Base-by-base conservation (phyloP, 1,140 invertebrate genomes). In the Drosophila asahinai region DNA sequence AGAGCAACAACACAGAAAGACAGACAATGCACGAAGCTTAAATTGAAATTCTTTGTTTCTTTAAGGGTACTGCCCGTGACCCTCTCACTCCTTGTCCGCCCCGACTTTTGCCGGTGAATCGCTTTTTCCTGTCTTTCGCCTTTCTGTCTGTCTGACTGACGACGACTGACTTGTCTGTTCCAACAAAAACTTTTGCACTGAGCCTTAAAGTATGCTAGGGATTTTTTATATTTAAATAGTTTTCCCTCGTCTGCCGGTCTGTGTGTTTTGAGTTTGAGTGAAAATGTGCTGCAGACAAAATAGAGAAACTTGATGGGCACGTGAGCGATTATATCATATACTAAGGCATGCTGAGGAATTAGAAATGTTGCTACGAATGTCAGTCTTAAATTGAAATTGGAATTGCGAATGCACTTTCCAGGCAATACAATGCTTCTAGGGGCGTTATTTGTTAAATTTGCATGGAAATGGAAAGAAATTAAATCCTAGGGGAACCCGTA, bases 11-110 rank as follows among this genome's bases (percentile, higher is more conserved):
- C 17, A 19, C n/a, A 30, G 42, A 38, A 5, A 62, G 43, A 59
- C 62, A 68, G 62, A 78, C 68, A 81, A 70, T 77, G 75, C 68
- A 66, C 51, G 67, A 38, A 59, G 66, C 67, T 83, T 62, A 89
- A 87, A 89, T 87, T 89, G 84, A 87, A 87, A 87, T 89, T 87
- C 84, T 87, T 87, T 83, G 81, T 86, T 84, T 86, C 73, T 81
- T 80, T 70, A 86, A 86, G 52, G 68, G 61, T 62, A 17, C 52
- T 22, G 33, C 52, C 67, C 70, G 66, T 72, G 43, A 49, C 52
- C 45, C 62, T 61, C 7, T 27, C 22, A 25, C 22, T 27, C 22
- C n/a, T 19, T 9, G 15, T 15, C 15, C 15, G 40, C 48, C 17
- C 22, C 14, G n/a, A 22, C 17, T 55, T 38, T 55, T 38, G 12